Percentiles rank a stretch among this genome's conserved stretches.
phyloP scores from a whole-genome alignment of 2,888 invertebrate species.

The Gymnoscelis rufifasciata region DNA sequence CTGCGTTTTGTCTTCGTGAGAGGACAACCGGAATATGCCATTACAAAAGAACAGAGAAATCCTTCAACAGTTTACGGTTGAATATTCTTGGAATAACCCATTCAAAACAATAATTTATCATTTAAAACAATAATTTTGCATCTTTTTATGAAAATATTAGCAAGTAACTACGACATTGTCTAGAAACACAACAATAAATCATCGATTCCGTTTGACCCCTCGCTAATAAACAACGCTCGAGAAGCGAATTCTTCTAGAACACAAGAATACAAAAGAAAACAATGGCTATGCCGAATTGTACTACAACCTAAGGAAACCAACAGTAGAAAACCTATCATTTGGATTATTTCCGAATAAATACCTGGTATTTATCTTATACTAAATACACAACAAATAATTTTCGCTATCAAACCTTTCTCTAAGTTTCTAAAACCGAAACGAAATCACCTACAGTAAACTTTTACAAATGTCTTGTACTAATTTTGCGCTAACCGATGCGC shows the following conservation, averaged over 20 bases:
- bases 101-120: too few relatives aligned
- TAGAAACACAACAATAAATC: not conserved
- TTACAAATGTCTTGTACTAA: conserved; percentile 15
- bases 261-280: conserved; percentile 39
- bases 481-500: conserved; percentile 4
- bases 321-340: conserved; percentile 12
- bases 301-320: conserved; percentile 35
- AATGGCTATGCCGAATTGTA: conserved; percentile 60
- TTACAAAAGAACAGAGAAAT: too few relatives aligned
- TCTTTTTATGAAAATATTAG: too few relatives aligned
- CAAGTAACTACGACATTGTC: too few relatives aligned
- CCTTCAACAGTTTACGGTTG: too few relatives aligned
- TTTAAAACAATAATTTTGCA: too few relatives aligned
- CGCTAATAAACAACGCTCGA: conserved; percentile 18
- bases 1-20: conserved; percentile 46
- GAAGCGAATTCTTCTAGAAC: conserved; percentile 38
- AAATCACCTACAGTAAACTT: conserved; percentile 20
- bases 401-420: conserved; percentile 16
- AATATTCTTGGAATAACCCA: too few relatives aligned
- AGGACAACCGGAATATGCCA: conserved; percentile 12
- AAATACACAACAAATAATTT: conserved; percentile 17
- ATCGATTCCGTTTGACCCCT: conserved; percentile 9
- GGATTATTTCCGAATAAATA: conserved; percentile 17
- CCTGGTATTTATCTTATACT: conserved; percentile 20
- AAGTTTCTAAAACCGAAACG: conserved; percentile 14